Evolutionary conservation across 2,797 vertebrate genomes (phyloP), one percentile per base, ranked within the genome.

Genomic region (Enteromius afrohamiltoni): DNA sequence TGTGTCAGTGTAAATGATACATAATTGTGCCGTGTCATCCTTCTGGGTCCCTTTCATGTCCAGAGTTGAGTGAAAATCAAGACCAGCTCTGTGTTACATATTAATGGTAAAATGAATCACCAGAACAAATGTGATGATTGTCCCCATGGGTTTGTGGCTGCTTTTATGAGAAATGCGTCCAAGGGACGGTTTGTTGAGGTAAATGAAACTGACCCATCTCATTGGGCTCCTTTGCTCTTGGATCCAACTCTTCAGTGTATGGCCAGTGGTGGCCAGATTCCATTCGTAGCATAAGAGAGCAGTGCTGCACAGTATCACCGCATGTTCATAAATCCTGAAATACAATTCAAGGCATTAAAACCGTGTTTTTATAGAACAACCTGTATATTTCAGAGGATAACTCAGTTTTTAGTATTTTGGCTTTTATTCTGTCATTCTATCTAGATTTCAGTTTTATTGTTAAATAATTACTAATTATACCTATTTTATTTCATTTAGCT

Each of bases 351-450:
- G 93, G 89, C 92, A 93, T 91, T 88, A 83, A 84, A 88, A 91
- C 86, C 89, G 91, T 94, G 91, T 87, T 90, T 92, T 91, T 92
- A 93, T 92, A 93, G 92, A 93, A 93, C 92, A 93, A 94, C 91
- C 1, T 31, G 40, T 31, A 90, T 89, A 88, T 91, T 60, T 90
- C 91, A 64, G 62, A 31, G 62, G 6, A 31, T 64, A 14, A 34
- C 6, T 64, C 23, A 29, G 3, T 62, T 40, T 40, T 68, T 11
- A 23, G 21, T 69, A 47, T 29, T 26, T n/a, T 69, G 42, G n/a
- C n/a, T 70, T 17, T 47, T 16, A 47, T 3, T 7, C 42, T 14
- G 6, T 23, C 21, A 14, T 68, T 69, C 6, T 26, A 45, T 70
- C 6, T 45, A 16, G 1, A 9, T 47, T 70, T 45, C 40, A 17